These are phyloP conservation scores for Cygnus atratus DNA, from an alignment of 2,113 vertebrate genomes.

Conservation along the genomic window DNA sequence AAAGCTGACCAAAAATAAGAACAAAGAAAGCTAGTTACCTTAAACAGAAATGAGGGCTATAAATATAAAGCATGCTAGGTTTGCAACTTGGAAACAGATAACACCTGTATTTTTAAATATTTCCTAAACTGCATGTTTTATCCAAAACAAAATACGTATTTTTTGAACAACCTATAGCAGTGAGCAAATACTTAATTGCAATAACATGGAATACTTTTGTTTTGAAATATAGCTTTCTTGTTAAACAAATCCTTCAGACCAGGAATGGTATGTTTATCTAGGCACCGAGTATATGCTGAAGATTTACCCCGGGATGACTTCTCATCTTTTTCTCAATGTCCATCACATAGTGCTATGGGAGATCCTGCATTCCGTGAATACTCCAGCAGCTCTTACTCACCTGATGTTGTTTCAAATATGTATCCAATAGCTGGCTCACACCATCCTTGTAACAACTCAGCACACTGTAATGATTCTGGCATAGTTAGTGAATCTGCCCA, in stretches of 20 bases:
- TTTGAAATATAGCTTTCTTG: neutral
- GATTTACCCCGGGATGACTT: conserved; percentile 7
- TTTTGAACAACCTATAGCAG: neutral
- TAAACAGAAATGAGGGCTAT: neutral
- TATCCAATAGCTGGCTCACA: conserved; percentile 47
- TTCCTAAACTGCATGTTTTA: neutral
- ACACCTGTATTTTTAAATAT: neutral
- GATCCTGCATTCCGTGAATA: conserved; percentile 41
- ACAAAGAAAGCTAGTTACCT: neutral
- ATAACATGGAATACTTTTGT: neutral
- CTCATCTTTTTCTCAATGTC: conserved; percentile 52
- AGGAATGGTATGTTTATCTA: conserved; percentile 30
- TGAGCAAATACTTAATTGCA: neutral
- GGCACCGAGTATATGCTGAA: conserved; percentile 43
- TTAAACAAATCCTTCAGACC: conserved; percentile 5
- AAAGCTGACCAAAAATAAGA: neutral
- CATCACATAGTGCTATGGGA: conserved; percentile 44
- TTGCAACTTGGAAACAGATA: neutral
- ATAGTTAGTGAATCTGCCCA: conserved; percentile 17
- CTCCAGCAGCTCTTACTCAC: conserved; percentile 39
- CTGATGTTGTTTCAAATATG: conserved; percentile 47
- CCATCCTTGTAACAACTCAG: neutral
- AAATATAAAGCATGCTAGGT: neutral
- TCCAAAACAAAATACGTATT: neutral
- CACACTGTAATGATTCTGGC: conserved; percentile 3